phyloP scores from a whole-genome alignment of 2,888 invertebrate genomes.

The Watsonalla cultraria region DNA sequence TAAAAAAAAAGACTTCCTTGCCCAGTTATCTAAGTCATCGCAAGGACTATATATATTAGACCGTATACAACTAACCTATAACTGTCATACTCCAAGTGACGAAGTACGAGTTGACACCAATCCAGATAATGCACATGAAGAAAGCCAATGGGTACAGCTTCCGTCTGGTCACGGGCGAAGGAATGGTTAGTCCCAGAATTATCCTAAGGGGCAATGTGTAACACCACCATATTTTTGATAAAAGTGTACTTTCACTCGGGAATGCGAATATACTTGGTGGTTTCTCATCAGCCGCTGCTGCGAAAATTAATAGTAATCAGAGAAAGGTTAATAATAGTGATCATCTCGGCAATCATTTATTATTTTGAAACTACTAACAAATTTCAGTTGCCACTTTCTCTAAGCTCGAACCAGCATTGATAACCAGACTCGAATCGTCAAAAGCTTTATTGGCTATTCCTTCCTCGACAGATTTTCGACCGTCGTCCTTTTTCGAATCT shows the following conservation, averaged over 20 bases:
- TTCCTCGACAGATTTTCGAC: conserved; percentile 39
- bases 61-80: conserved; percentile 78
- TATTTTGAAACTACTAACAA: conserved; percentile 15
- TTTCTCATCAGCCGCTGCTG: conserved; percentile 21
- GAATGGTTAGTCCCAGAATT: conserved; percentile 82
- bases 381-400: conserved; percentile 29
- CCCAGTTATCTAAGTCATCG: background rate
- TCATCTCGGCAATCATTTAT: background rate
- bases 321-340: background rate
- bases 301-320: conserved; percentile 12
- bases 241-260: conserved; percentile 49
- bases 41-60: background rate
- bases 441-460: conserved; percentile 54
- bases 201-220: conserved; percentile 85
- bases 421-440: conserved; percentile 20
- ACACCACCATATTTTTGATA: conserved; percentile 80
- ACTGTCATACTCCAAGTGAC: conserved; percentile 96
- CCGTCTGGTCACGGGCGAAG: conserved; percentile 81
- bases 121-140: conserved; percentile 91
- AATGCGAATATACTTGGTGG: conserved; percentile 56
- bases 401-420: conserved; percentile 19
- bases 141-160: conserved; percentile 87
- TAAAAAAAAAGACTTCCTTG: too few species aligned
- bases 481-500: conserved; percentile 49
- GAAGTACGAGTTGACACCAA: conserved; percentile 90